phyloP scores from a whole-genome alignment of 2,113 vertebrate species.

The Serranochromis macrocephalus region DNA sequence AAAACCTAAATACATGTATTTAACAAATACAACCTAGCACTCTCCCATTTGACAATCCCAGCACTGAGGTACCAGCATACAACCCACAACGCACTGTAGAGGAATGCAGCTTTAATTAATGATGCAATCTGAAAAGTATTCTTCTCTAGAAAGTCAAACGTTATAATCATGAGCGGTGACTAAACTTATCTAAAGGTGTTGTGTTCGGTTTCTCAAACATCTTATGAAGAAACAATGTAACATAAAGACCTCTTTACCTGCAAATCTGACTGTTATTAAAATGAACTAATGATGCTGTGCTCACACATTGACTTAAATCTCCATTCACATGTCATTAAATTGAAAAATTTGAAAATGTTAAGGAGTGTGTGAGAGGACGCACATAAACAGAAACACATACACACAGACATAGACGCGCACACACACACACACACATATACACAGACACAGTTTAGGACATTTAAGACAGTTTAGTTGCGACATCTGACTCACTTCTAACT shows the following conservation, averaged over 20 bases:
- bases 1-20: not conserved
- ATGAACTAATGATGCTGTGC: not conserved
- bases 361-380: not conserved
- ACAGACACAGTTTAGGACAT: not conserved
- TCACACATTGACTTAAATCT: not conserved
- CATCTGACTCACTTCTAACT: not conserved
- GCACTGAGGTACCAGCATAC: not conserved
- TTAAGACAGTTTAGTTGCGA: not conserved
- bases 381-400: not conserved
- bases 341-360: not conserved
- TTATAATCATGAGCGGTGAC: not conserved
- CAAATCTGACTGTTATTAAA: not conserved
- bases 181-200: not conserved
- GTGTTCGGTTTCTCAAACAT: not conserved
- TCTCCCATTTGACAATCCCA: not conserved
- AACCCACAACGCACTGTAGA: not conserved
- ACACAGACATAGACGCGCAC: not conserved
- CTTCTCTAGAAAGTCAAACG: not conserved
- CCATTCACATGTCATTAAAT: not conserved
- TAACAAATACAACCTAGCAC: not conserved
- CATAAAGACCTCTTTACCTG: not conserved
- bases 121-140: not conserved
- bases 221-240: not conserved
- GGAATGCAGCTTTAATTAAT: not conserved
- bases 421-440: not conserved